These are phyloP conservation scores for Emesis castigata DNA, from an alignment of 2,888 invertebrate genomes.

Conservation along the genomic window DNA sequence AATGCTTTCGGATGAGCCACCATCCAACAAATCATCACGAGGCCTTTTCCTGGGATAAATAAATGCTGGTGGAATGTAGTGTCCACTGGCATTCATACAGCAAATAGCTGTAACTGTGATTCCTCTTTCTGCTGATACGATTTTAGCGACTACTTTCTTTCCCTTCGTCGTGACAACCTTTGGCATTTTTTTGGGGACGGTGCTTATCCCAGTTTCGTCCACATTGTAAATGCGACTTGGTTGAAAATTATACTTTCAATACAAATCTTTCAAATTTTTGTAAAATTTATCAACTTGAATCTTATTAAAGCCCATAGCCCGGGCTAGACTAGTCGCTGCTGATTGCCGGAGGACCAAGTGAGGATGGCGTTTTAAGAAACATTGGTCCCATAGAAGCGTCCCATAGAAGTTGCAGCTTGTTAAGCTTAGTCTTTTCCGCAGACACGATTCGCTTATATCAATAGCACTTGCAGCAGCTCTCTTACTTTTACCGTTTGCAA, in stretches of 20 bases:
- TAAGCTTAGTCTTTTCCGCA: too few species aligned
- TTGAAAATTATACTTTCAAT: not conserved
- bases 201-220: not conserved
- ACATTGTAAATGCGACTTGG: not conserved
- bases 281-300: not conserved
- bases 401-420: too few species aligned
- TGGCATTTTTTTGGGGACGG: not conserved
- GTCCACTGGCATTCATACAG: not conserved
- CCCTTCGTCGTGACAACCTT: not conserved
- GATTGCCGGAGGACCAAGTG: not conserved
- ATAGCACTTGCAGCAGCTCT: too few species aligned
- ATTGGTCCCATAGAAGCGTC: not conserved
- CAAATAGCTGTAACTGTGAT: not conserved
- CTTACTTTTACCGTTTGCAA: too few species aligned
- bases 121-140: not conserved
- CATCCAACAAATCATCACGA: not conserved
- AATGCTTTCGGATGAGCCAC: not conserved
- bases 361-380: not conserved
- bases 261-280: not conserved
- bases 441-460: too few species aligned
- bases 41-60: not conserved
- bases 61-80: not conserved
- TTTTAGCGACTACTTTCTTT: not conserved
- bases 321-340: not conserved
- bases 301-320: not conserved